phyloP scores from a whole-genome alignment of 2,113 vertebrate genomes.

The Nibea coibor region DNA sequence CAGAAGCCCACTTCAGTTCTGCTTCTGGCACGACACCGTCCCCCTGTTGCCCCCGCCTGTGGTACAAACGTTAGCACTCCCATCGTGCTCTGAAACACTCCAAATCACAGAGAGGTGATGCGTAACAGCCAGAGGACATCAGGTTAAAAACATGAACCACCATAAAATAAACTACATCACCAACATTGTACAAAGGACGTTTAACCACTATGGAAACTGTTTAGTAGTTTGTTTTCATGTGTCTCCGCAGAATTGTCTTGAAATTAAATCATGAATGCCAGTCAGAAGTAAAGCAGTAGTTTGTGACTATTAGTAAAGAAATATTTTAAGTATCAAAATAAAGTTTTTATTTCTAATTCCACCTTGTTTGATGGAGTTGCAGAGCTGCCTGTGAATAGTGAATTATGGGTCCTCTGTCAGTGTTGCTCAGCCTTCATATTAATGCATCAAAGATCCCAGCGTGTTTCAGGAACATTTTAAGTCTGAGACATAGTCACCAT shows the following conservation, averaged over 20 bases:
- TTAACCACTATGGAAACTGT: background rate
- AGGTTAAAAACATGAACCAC: background rate
- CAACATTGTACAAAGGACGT: background rate
- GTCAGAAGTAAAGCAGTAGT: background rate
- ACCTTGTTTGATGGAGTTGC: constrained; percentile 12
- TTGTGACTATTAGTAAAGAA: constrained; percentile 5
- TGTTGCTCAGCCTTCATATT: constrained; percentile 19
- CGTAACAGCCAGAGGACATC: no score
- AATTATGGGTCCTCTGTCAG: constrained; percentile 10
- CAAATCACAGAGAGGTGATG: no score
- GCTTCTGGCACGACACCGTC: no score
- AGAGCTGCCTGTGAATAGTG: constrained; percentile 17
- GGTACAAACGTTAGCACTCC: no score
- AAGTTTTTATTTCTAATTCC: constrained; percentile 20
- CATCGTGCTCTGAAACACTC: no score
- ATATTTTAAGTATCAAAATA: constrained; percentile 25
- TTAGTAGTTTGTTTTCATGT: background rate
- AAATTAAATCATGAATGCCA: background rate
- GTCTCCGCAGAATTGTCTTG: background rate
- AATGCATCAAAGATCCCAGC: constrained; percentile 42
- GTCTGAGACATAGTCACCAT: constrained; percentile 21
- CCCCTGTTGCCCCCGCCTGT: no score
- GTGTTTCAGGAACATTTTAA: constrained; percentile 44
- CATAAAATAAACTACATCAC: background rate
- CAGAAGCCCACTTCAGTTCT: no score